These are phyloP conservation scores for Drosophila navojoa DNA, from an alignment of 1,140 invertebrate genomes.

Conservation along the genomic window DNA sequence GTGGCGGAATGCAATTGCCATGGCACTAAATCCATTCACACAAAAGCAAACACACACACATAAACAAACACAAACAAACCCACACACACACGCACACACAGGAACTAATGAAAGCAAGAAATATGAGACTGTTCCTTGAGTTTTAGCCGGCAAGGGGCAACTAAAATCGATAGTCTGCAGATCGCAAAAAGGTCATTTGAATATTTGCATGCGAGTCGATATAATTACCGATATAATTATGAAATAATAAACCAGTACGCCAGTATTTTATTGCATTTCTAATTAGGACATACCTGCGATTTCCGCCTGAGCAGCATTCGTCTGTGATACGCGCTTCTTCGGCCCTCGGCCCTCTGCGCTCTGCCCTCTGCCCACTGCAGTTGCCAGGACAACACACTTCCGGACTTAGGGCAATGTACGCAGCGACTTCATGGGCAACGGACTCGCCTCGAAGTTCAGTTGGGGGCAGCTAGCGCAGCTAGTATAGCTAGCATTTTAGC, in stretches of 20 bases:
- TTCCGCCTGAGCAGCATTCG: conserved; percentile 4
- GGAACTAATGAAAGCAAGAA: neutral
- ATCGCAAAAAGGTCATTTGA: conserved; percentile 40
- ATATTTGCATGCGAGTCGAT: neutral
- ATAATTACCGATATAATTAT: conserved; percentile 31
- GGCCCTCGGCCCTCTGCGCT: too few species aligned
- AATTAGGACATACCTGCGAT: conserved; percentile 41
- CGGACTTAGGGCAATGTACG: conserved; percentile 37
- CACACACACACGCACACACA: neutral
- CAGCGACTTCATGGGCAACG: conserved; percentile 1
- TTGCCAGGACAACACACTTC: conserved; percentile 54
- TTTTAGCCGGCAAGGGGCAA: conserved; percentile 38
- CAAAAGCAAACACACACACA: neutral
- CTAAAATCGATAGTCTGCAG: conserved; percentile 61
- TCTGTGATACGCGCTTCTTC: neutral
- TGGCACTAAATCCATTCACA: conserved; percentile 5
- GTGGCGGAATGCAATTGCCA: conserved; percentile 35
- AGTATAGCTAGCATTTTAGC: conserved; percentile 62
- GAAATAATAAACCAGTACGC: conserved; percentile 23
- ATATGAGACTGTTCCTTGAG: conserved; percentile 21
- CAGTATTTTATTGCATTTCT: neutral
- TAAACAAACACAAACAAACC: neutral
- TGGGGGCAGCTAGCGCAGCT: conserved; percentile 32
- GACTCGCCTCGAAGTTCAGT: conserved; percentile 1
- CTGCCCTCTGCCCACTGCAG: neutral